Evolutionary conservation across 37 sponge, comb jelly and placozoan species (phyloP).

Genomic region (Halichondria panicea): DNA sequence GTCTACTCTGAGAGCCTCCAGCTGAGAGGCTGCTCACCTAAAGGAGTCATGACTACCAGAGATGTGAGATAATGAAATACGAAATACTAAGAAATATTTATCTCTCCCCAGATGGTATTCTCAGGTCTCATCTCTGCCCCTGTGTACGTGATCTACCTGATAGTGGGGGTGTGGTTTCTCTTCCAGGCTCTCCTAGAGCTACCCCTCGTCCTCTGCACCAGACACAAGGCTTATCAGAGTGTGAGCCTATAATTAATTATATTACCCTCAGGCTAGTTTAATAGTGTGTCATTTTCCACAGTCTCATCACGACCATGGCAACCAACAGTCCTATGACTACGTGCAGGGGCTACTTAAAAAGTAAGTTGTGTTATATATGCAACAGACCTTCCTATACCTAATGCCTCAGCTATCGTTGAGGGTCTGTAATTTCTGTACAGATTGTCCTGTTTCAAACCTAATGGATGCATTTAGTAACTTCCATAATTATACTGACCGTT

Average conservation of each 20-base stretch:
- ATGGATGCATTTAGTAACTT: too few species aligned
- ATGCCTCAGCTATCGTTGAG: too few species aligned
- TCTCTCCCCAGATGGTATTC: slow-evolving; percentile 23
- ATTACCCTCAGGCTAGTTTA: not conserved
- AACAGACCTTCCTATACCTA: too few species aligned
- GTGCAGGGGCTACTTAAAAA: too few species aligned
- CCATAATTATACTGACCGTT: too few species aligned
- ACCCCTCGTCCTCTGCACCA: slow-evolving; percentile 67
- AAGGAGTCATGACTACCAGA: slow-evolving; percentile 13
- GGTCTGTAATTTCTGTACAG: too few species aligned
- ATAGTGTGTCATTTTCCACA: not conserved
- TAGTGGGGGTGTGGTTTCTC: slow-evolving; percentile 46
- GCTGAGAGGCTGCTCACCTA: slow-evolving; percentile 20
- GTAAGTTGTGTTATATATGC: too few species aligned
- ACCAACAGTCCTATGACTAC: not conserved
- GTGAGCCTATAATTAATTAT: too few species aligned
- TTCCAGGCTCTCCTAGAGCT: slow-evolving; percentile 43
- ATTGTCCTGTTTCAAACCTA: too few species aligned
- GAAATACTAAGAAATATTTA: too few species aligned
- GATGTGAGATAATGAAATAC: slow-evolving; percentile 35
- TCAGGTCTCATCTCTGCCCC: slow-evolving; percentile 3
- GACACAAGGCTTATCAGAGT: slow-evolving; percentile 39
- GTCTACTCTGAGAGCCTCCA: slow-evolving; percentile 9
- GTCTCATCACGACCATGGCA: not conserved
- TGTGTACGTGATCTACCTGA: slow-evolving; percentile 22